Evolutionary conservation across 2,797 vertebrate species (phyloP), one percentile per base, ranked within the genome.

Genomic region (Zonotrichia albicollis): DNA sequence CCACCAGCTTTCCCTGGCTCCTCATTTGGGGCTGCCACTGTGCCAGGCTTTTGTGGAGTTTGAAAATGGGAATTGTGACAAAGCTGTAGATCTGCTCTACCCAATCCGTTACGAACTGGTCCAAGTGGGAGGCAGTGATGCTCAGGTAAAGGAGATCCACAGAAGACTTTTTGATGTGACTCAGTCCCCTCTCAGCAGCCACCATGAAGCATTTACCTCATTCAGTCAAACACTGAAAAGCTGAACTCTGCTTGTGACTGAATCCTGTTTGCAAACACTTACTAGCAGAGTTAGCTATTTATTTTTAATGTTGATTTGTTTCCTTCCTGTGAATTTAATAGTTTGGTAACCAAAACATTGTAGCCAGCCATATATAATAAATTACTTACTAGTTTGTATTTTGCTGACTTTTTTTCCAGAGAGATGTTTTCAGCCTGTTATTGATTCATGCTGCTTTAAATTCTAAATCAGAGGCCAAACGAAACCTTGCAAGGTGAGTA

Each of bases 371-470:
- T 51, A 65, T 46, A 76, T 81, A 26, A 4, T 36, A 40, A 67
- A 43, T 87, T 83, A 74, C 32, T 87, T 80, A 80, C 0, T 87
- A 21, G 13, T 89, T 74, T 87, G 7, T 57, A 11, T 76, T 87
- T 82, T 50, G 20, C n/a, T 71, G 42, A 45, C 8, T 21, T 89
- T 80, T 68, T 72, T 87, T 94, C 96, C 97, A 99, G 99, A 99
- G 99, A 94, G 99, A 99, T 20, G 4, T 99, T 97, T 99, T 99
- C 98, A 98, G 94, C 97, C 99, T 98, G 93, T 89, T 99, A 29
- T 80, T 99, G 57, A 98, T 99, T 89, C 98, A 99, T 16, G 98
- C 99, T 2, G 98, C 99, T 81, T 94, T 99, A 76, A 99, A 98
- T 89, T 99, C 99, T 1, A 97, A 98, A 51, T 98, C 98, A 18